These are phyloP conservation scores for Pseudeuparius sepicola DNA, from an alignment of 2,888 invertebrate genomes.

Conservation along the genomic window DNA sequence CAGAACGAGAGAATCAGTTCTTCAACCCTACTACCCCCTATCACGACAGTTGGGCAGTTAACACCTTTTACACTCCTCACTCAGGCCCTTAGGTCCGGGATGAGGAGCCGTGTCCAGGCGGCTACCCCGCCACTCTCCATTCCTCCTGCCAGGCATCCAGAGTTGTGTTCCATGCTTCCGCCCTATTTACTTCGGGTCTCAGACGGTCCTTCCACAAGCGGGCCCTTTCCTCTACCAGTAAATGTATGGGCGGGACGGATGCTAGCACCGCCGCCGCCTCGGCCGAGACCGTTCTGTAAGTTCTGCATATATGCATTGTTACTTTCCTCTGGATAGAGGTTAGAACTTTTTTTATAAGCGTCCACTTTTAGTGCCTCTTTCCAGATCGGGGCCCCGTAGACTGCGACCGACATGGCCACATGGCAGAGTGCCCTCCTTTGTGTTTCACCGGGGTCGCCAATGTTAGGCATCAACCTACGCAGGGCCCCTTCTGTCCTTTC, in stretches of 20 bases:
- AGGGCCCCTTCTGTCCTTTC: not conserved
- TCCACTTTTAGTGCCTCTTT: not conserved
- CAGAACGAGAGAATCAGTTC: no score
- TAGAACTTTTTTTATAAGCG: not conserved
- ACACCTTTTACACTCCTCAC: no score
- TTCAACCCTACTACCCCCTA: no score
- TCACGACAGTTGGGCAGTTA: no score
- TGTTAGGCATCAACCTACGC: not conserved
- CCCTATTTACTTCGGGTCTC: no score
- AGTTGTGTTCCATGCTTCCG: no score
- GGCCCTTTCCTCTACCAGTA: slow-evolving; percentile 2
- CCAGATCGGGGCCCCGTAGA: not conserved
- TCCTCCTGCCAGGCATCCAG: no score
- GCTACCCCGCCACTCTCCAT: no score
- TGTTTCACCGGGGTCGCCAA: not conserved
- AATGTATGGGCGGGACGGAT: not conserved
- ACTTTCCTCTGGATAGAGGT: slow-evolving; percentile 1
- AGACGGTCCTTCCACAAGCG: no score
- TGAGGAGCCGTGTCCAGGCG: no score
- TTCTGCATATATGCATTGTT: not conserved
- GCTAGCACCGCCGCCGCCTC: slow-evolving; percentile 1
- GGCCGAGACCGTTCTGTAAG: slow-evolving; percentile 1
- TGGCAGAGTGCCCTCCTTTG: no score
- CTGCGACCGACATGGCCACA: not conserved
- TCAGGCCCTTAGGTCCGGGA: no score